Base-by-base conservation (phyloP, 2,888 invertebrate genomes). In the Zygothrica quintamaculata region DNA sequence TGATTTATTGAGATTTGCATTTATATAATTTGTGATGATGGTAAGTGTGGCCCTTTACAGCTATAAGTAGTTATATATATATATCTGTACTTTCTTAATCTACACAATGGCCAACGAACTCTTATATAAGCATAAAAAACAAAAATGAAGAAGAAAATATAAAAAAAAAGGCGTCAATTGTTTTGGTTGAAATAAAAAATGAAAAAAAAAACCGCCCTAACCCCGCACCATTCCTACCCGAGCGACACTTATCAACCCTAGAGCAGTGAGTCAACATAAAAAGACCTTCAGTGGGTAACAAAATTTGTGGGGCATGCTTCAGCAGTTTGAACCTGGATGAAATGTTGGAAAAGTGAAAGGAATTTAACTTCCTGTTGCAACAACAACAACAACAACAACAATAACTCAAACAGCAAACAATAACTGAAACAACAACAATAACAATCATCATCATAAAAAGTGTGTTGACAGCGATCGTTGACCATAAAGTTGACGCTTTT, bases 311-410 rank as follows among this genome's bases (percentile, higher is more conserved):
- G 66, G 55, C 66, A 74, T 52, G 65, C 65, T 78, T 51, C 31
- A 52, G 29, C 56, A 43, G 50, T 46, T 50, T 50, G 57, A 65
- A 44, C 51, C 57, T 65, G 55, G 39, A 29, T 33, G n/a, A n/a
- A n/a, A n/a, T n/a, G n/a, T n/a, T n/a, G 43, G 33, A 51, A 88
- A 89, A 89, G 89, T 89, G 88, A 89, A 89, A 89, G 89, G 88
- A 88, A 85, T 53, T 52, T 48, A 62, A 78, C 80, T 89, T 88
- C 89, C 88, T 86, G 80, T 69, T 80, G 64, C 66, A 48, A 64
- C 22, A 16, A 3, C 18, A 2, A 22, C 18, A 22, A 3, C 18
- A 2, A 22, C 18, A 22, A 3, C 18, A 2, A 22, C 18, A 22
- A n/a, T n/a, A n/a, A n/a, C n/a, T n/a, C n/a, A n/a, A n/a, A n/a